These are phyloP conservation scores for Macaria liturata DNA, from an alignment of 2,888 invertebrate species.

Conservation along the genomic window DNA sequence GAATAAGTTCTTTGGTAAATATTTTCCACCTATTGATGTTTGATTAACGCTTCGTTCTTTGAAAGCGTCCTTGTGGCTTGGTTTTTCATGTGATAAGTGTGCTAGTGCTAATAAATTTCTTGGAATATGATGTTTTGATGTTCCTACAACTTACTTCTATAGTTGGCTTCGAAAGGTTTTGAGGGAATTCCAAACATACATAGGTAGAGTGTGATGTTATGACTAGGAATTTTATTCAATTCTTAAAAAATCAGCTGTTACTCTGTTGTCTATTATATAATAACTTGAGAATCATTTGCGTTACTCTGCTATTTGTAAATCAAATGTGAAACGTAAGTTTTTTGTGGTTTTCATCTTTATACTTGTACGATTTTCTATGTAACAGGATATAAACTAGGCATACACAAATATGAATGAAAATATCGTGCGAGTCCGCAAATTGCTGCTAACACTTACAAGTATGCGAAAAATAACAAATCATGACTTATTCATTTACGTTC, in stretches of 20 bases:
- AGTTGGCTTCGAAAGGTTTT: too few relatives aligned
- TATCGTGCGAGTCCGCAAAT: slow-evolving; percentile 3
- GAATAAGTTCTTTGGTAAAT: slow-evolving; percentile 14
- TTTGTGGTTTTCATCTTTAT: background rate
- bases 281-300: too few relatives aligned
- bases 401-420: slow-evolving; percentile 7
- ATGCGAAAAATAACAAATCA: slow-evolving; percentile 17
- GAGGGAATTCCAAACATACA: too few relatives aligned
- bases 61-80: slow-evolving; percentile 12
- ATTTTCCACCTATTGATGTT: slow-evolving; percentile 13
- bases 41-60: slow-evolving; percentile 11
- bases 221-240: too few relatives aligned
- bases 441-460: slow-evolving; percentile 7
- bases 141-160: background rate
- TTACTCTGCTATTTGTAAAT: too few relatives aligned
- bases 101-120: slow-evolving; percentile 10
- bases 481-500: slow-evolving; percentile 31
- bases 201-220: too few relatives aligned
- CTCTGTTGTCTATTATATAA: too few relatives aligned
- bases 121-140: slow-evolving; percentile 1
- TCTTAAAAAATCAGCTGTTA: too few relatives aligned
- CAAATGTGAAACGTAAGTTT: too few relatives aligned
- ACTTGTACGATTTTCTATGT: background rate
- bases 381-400: slow-evolving; percentile 1
- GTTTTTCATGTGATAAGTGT: slow-evolving; percentile 11